Evolutionary conservation across 2,113 vertebrate genomes (phyloP).

Genomic region (Salvelinus fontinalis): DNA sequence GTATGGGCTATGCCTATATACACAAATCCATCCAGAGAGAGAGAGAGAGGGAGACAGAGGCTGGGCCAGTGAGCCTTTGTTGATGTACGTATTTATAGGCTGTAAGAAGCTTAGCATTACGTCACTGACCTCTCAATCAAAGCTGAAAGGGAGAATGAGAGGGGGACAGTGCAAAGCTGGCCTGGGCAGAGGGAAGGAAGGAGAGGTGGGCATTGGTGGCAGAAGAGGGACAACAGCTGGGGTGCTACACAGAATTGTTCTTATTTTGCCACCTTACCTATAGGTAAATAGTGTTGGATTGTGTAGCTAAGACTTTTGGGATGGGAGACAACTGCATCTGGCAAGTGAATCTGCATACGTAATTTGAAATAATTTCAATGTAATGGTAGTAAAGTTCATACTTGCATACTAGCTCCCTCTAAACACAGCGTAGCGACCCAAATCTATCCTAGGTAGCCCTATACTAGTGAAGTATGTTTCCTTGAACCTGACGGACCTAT

Average conservation of each 20-base stretch:
- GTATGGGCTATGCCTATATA: neutral
- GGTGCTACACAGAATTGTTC: slow-evolving; percentile 1
- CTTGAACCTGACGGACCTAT: slow-evolving; percentile 36
- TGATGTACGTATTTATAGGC: slow-evolving; percentile 75
- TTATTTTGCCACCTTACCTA: slow-evolving; percentile 10
- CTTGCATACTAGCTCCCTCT: slow-evolving; percentile 5
- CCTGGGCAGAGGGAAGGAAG: no score
- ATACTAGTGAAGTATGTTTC: slow-evolving; percentile 29
- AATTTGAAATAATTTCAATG: no score
- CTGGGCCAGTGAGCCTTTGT: slow-evolving; percentile 1
- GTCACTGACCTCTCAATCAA: slow-evolving; percentile 55
- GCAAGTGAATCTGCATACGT: neutral
- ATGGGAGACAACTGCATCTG: neutral
- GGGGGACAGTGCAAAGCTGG: neutral
- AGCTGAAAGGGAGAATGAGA: slow-evolving; percentile 16
- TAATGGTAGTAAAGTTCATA: no score
- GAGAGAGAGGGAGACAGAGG: neutral
- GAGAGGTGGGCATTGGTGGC: slow-evolving; percentile 16
- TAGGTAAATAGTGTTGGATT: slow-evolving; percentile 21
- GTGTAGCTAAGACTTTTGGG: no score
- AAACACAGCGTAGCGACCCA: slow-evolving; percentile 27
- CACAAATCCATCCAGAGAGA: slow-evolving; percentile 19
- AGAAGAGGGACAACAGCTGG: slow-evolving; percentile 48
- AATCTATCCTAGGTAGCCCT: slow-evolving; percentile 61
- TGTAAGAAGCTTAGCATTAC: slow-evolving; percentile 71